Percentiles rank a stretch among this genome's conserved stretches.
Evolutionary conservation across 1,140 invertebrate species (phyloP).

Genomic region (Euura lappo): DNA sequence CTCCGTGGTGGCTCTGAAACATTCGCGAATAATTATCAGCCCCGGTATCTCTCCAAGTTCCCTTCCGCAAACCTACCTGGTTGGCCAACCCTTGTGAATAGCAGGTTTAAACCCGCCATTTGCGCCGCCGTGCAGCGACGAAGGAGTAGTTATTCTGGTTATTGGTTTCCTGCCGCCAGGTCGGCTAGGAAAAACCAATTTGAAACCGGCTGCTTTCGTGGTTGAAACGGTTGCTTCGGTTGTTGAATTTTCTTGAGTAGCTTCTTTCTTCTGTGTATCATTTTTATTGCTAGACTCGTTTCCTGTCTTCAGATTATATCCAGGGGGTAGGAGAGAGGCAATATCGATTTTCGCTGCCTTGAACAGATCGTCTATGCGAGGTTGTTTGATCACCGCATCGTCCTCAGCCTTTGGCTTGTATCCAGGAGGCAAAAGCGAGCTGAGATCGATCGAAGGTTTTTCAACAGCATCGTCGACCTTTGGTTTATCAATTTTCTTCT

Average conservation of each 20-base stretch:
- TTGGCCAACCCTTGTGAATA: constrained; percentile 83
- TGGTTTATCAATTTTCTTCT: not conserved
- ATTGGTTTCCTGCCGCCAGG: constrained; percentile 72
- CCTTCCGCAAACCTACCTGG: constrained; percentile 60
- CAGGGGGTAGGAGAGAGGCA: constrained; percentile 66
- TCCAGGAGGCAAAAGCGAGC: constrained; percentile 68
- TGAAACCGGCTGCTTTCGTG: constrained; percentile 61
- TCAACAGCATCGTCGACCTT: constrained; percentile 8
- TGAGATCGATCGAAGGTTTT: constrained; percentile 66
- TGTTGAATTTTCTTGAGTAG: not conserved
- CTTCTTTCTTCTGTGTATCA: not conserved
- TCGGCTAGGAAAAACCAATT: constrained; percentile 80
- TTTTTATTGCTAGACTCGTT: constrained; percentile 23
- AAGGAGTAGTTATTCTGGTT: constrained; percentile 67
- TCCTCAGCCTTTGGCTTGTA: constrained; percentile 58
- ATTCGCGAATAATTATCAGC: constrained; percentile 11
- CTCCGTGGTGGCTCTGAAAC: constrained; percentile 78
- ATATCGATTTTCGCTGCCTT: constrained; percentile 64
- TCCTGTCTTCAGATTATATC: constrained; percentile 57
- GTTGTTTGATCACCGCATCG: not conserved
- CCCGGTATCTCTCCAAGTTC: constrained; percentile 27
- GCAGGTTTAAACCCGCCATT: constrained; percentile 64
- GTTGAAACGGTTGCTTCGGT: constrained; percentile 27
- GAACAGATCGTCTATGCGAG: constrained; percentile 50
- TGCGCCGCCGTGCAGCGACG: constrained; percentile 46